These are phyloP conservation scores for Eurosta solidaginis DNA, from an alignment of 1,140 invertebrate species.

Conservation along the genomic window DNA sequence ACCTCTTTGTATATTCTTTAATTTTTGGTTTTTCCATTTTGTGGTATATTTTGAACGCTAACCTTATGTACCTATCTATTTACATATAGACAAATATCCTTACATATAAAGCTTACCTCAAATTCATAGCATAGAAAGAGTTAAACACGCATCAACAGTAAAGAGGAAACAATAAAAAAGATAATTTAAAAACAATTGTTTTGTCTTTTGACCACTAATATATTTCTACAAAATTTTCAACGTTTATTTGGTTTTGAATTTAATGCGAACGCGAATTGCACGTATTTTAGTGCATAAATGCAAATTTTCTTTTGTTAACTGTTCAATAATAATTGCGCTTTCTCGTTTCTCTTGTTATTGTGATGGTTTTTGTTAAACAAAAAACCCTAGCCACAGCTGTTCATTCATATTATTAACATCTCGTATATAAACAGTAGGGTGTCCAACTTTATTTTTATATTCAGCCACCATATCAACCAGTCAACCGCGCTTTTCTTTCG, in stretches of 20 bases:
- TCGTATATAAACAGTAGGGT: no score
- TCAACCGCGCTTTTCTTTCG: no score
- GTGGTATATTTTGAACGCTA: constrained; percentile 7
- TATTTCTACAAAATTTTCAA: background rate
- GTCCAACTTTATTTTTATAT: no score
- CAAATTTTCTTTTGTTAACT: constrained; percentile 1
- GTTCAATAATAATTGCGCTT: background rate
- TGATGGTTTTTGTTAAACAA: background rate
- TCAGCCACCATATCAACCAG: no score
- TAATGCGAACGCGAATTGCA: background rate
- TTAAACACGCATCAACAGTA: constrained; percentile 8
- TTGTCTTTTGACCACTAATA: background rate
- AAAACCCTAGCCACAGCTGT: background rate
- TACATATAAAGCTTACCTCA: background rate
- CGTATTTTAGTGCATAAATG: background rate
- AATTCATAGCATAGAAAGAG: background rate
- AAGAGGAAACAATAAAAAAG: background rate
- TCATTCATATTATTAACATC: background rate
- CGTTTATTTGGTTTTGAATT: background rate
- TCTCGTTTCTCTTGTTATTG: background rate
- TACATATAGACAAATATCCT: no score
- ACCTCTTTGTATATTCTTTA: constrained; percentile 4
- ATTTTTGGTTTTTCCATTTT: background rate
- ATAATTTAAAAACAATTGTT: background rate
- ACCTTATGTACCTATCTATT: no score